Evolutionary conservation across 2,113 vertebrate species (phyloP), one percentile per base, ranked within the genome.

Genomic region (Petaurus breviceps): DNA sequence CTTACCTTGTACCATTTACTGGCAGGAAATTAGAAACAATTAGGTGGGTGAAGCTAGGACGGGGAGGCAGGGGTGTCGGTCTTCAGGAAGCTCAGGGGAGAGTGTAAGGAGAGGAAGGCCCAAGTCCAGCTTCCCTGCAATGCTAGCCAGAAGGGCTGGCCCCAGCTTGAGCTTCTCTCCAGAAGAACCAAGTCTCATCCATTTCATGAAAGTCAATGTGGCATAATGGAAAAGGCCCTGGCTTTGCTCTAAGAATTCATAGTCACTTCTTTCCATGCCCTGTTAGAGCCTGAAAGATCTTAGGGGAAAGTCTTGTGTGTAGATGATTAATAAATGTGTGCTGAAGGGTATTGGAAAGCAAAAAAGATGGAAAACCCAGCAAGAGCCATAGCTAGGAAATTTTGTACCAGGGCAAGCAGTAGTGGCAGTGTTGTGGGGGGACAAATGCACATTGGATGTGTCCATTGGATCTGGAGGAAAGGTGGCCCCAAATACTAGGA

Each of bases 21-120:
- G 53, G 91, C 98, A 99, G 98, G 98, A 99, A 99, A 99, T 99
- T 98, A 98, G 98, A 96, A 98, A 98, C 98, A 99, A 99, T 99
- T 98, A 99, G 97, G 98, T 98, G 98, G 98, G 98, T 98, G 98
- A 98, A 97, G 97, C 98, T 92, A 16, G 95, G 97, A 97, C 96
- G 97, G 97, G 93, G 16, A 28, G 97, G 97, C 97, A 96, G 93
- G 16, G 25, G 97, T 97, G 98, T 98, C 98, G 98, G 96, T 93
- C 97, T 96, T 89, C 96, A 98, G 97, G 97, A 97, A 96, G 53
- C 94, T 96, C 97, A 31, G 52, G 94, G 97, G 94, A 97, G 97
- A 96, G 31, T 97, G 95, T 96, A 95, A 95, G 46, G 93, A 97
- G 97, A 98, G 93, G 97, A 96, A 95, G 92, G 49, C 92, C 92